Base-by-base conservation (phyloP, 2,113 vertebrate species). In the Narcine bancroftii region DNA sequence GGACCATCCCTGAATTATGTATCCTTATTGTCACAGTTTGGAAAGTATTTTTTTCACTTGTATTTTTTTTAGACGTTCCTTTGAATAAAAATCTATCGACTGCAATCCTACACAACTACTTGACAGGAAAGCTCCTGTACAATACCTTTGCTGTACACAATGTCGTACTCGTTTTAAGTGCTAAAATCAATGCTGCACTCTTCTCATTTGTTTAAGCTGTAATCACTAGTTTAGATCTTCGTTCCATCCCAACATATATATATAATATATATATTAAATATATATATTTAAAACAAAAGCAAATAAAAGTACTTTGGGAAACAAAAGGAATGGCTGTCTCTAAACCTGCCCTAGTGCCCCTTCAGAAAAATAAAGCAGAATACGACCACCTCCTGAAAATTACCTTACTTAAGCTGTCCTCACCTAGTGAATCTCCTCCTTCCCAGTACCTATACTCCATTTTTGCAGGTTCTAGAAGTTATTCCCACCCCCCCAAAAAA, bases 1-100 rank as follows among this genome's bases (percentile, higher is more conserved):
- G 95, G 96, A 96, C 97, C 95, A 96, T 98, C 98, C 98, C 98
- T 98, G 98, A 99, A 98, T 96, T 97, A 94, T 94, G 94, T 94
- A 94, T 95, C 76, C 95, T 96, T 97, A 96, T 95, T 96, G 96
- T 97, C 96, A 97, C 96, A 96, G 96, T 97, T 97, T 97, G 96
- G 96, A 96, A 96, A 96, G 95, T 93, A 94, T 94, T 94, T 93
- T 93, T 94, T 93, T 94, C 93, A 95, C 95, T 94, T 94, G 95
- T 93, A 95, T 93, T 94, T 92, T 93, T 94, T 42, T 53, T 95
- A 94, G 94, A 94, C 95, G 53, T 36, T 92, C 69, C 69, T 91
- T 65, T 66, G 94, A 95, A 95, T 94, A 95, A 94, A 95, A 95
- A 92, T 91, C 87, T 91, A 91, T 91, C 24, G 65, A 91, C 87